Evolutionary conservation across 2,113 vertebrate genomes (phyloP), one percentile per base, ranked within the genome.

Genomic region (Collichthys lucidus): DNA sequence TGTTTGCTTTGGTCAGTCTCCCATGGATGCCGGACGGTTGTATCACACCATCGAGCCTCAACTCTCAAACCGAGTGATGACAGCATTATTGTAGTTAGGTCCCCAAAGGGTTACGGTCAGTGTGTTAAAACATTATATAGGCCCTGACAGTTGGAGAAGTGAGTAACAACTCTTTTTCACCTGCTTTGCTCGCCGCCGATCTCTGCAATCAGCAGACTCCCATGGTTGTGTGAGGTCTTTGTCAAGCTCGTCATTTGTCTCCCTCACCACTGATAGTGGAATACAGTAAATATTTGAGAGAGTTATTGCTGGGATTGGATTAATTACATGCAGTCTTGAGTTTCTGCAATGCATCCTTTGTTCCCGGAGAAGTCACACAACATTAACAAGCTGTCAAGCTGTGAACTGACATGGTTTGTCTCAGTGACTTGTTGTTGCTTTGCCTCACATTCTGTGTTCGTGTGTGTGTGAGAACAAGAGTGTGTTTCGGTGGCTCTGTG

Each of bases 1-100:
- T 93, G 91, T 94, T 94, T 93, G 68, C 77, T 78, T 87, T 91
- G 89, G 86, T 85, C 78, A 77, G 79, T 94, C 90, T 93, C 93
- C 92, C 92, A 85, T 92, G 92, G 89, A 91, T 79, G 78, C 74
- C 74, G 71, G 86, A 88, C 52, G 59, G 57, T 53, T 64, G 78
- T 89, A 82, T 90, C 84, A 79, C 77, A 84, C 73, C 55, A 79
- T 70, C 22, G 4, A 26, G 47, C 74, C 61, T 55, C 65, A 11
- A 62, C 77, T 80, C 77, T 86, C 57, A 42, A 79, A 80, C 80
- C 71, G 60, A 86, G 86, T 85, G 91, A 85, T 91, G 92, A 93
- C 91, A 92, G 86, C 67, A 83, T 89, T 92, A 88, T 87, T 86
- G 82, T 83, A 63, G 82, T 77, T 11, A 17, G 75, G 62, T 89